phyloP scores from a whole-genome alignment of 2,888 invertebrate species.

The Drosophila meridiana region DNA sequence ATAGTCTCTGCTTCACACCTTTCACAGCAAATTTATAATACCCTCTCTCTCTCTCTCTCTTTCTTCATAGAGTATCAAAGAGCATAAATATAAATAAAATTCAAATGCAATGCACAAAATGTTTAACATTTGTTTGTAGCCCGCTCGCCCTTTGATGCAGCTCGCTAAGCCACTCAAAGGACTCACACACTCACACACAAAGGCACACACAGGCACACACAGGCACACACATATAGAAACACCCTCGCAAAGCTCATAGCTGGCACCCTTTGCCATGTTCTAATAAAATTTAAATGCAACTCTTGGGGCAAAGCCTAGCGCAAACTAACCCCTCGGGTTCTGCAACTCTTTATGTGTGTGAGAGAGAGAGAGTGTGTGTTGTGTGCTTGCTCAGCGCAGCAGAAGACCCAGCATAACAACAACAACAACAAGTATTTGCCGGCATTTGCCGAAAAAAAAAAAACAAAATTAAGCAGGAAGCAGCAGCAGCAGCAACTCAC shows the following conservation, averaged over 20 bases:
- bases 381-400: conserved; percentile 51
- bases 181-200: conserved; percentile 15
- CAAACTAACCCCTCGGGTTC: conserved; percentile 34
- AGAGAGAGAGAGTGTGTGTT: conserved; percentile 7
- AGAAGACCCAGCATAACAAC: conserved; percentile 32
- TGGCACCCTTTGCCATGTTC: conserved; percentile 48
- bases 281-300: conserved; percentile 79
- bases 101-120: conserved; percentile 38
- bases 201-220: conserved; percentile 1
- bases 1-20: not conserved
- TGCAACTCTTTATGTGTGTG: conserved; percentile 8
- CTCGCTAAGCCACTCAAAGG: conserved; percentile 44
- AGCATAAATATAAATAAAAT: conserved; percentile 42
- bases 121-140: conserved; percentile 62
- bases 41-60: not conserved
- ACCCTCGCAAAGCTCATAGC: conserved; percentile 16
- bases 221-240: conserved; percentile 14
- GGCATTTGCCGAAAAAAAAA: conserved; percentile 35
- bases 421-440: conserved; percentile 38
- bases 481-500: conserved; percentile 1
- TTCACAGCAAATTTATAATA: not conserved
- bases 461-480: conserved; percentile 15
- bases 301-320: conserved; percentile 54
- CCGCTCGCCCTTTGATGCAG: conserved; percentile 66
- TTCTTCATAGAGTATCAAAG: conserved; percentile 18